Base-by-base conservation (phyloP, 2,797 vertebrate genomes). In the Urosaurus nigricauda region DNA sequence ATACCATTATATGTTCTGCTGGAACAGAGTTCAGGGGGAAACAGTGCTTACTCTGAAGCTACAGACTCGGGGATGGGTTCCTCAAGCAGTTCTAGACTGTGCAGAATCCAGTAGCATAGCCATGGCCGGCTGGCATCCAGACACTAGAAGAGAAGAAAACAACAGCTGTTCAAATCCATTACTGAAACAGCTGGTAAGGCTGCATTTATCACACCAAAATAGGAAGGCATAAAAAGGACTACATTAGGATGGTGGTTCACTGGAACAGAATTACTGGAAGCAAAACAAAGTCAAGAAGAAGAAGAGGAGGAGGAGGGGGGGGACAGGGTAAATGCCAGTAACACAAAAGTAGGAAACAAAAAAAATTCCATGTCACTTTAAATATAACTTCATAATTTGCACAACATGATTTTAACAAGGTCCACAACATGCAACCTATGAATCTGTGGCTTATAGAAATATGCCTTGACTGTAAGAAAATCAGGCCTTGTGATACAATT, bases 41-140 rank as follows among this genome's bases (percentile, higher is more conserved):
- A 88, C 83, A 60, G 26, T 88, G 97, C 98, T 98, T 95, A 99
- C 99, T 99, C 98, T 17, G 98, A 98, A 77, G 98, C 97, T 29
- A 99, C 95, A 0, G 97, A 95, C 85, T 98, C 90, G 1, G 98
- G 98, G 93, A 99, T 95, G 82, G 98, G 98, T 90, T 99, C 98
- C 1, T 98, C 98, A 8, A 99, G 97, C 85, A 99, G 96, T 92
- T 99, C 98, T 97, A 99, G 92, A 96, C 99, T 98, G 97, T 99
- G 97, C 92, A 98, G 94, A 91, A 98, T 97, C 97, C 97, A 98
- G 65, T 97, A 98, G 94, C 97, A 98, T 86, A 98, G 94, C 97
- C 97, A 98, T 8, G 97, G 97, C 19, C 97, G 97, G 93, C 97
- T 97, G 94, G 97, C 98, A 47, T 99, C 99, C 96, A 99, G 97